phyloP scores from a whole-genome alignment of 1,140 invertebrate species.

The Camponotus floridanus region DNA sequence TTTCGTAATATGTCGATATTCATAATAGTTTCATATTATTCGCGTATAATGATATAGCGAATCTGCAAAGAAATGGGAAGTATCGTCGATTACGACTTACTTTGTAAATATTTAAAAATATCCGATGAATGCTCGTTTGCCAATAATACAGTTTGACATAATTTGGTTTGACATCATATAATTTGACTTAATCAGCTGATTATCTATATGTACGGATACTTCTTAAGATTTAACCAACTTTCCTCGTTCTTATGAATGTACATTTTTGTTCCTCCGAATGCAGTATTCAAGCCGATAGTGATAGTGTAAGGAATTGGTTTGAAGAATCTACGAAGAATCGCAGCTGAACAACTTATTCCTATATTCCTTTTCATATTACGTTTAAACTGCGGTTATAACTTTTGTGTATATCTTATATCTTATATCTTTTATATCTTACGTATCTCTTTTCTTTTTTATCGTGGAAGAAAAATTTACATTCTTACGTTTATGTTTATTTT shows the following conservation, averaged over 20 bases:
- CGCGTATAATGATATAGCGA: neutral
- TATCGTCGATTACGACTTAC: slow-evolving; percentile 3
- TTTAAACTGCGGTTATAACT: no score
- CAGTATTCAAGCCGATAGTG: neutral
- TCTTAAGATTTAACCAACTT: slow-evolving; percentile 17
- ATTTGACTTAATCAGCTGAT: neutral
- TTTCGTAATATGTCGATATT: neutral
- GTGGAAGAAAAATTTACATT: slow-evolving; percentile 33
- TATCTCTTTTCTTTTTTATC: slow-evolving; percentile 33
- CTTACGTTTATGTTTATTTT: no score
- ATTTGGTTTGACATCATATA: neutral
- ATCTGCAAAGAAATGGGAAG: neutral
- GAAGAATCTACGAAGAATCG: no score
- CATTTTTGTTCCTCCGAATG: slow-evolving; percentile 15
- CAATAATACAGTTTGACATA: no score
- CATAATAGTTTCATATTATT: neutral
- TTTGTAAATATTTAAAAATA: slow-evolving; percentile 4
- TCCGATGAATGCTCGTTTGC: neutral
- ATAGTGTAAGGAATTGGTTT: neutral
- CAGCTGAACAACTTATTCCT: no score
- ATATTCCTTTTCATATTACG: no score
- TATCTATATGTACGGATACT: neutral
- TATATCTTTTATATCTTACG: neutral
- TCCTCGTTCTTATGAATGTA: slow-evolving; percentile 25
- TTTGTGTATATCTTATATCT: no score